Evolutionary conservation across 1,140 invertebrate species (phyloP), one percentile per base, ranked within the genome.

Genomic region (Temnothorax longispinosus): DNA sequence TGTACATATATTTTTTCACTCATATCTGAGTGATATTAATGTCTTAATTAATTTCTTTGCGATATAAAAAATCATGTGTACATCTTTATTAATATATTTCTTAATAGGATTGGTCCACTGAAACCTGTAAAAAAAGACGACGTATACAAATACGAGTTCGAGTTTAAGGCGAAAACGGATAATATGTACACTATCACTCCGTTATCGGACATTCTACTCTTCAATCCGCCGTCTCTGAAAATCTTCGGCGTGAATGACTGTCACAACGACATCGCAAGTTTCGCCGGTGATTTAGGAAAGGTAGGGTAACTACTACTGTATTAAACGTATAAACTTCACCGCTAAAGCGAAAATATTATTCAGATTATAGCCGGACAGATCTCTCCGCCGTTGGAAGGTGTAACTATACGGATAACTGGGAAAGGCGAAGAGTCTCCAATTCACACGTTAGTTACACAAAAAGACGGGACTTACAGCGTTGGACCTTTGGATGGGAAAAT

Each of bases 391-490:
- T 93, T 98, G 6, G 94, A 95, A 80, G 97, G 96, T 72, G 98
- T 97, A 15, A 96, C 96, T 7, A 94, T 99, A 56, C 91, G 93
- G 27, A 94, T 95, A 90, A 95, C 94, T 86, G 89, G 93, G 0
- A 94, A 94, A 84, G 92, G 95, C 56, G 94, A 94, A 62, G 93
- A 95, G 60, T 88, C 92, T 32, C 95, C 94, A 21, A 91, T 95
- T 11, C 94, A 94, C 32, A 95, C 93, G 35, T 44, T 96, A 54
- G 91, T 94, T 8, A 97, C 97, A 2, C 95, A 96, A 88, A 90
- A 92, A 38, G 96, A 97, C 82, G 98, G 99, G n/a, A 96, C 95
- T 75, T 99, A 98, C 93, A 96, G 95, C 88, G 97, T 98, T 92
- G 98, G 97, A 7, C 98, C 98, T 67, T 96, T 98, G 38, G 96